These are phyloP conservation scores for Cephus pulcher DNA, from an alignment of 2,888 invertebrate species.

Conservation along the genomic window DNA sequence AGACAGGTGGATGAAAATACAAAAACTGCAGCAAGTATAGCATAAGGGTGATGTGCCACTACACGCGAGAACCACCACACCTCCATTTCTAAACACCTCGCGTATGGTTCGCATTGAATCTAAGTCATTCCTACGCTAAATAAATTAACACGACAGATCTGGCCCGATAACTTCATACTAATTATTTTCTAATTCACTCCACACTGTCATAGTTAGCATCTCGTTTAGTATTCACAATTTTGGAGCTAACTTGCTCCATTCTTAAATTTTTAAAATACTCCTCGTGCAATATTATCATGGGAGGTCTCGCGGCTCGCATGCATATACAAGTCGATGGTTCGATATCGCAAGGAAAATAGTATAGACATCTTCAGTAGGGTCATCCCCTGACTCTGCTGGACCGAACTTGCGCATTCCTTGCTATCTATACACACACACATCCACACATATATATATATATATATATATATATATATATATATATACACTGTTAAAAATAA, in stretches of 20 bases:
- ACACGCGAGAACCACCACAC: constrained; percentile 73
- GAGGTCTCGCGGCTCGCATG: background rate
- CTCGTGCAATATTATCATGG: background rate
- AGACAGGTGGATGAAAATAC: constrained; percentile 76
- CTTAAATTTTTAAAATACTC: background rate
- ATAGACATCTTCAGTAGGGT: background rate
- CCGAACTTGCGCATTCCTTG: background rate
- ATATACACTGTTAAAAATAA: no score
- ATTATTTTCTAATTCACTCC: background rate
- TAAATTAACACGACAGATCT: background rate
- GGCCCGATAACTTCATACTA: background rate
- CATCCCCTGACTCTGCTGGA: background rate
- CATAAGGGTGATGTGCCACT: constrained; percentile 76
- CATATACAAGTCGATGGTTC: background rate
- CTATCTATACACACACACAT: background rate
- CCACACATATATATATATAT: background rate
- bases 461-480: no score
- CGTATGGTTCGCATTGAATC: background rate
- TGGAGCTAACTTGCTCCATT: background rate
- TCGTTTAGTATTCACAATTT: background rate
- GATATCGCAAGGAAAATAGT: background rate
- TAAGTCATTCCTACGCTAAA: background rate
- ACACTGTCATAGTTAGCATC: background rate
- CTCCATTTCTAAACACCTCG: constrained; percentile 28
- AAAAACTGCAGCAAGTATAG: constrained; percentile 73